phyloP scores from a whole-genome alignment of 2,797 vertebrate genomes.

The Diceros bicornis region DNA sequence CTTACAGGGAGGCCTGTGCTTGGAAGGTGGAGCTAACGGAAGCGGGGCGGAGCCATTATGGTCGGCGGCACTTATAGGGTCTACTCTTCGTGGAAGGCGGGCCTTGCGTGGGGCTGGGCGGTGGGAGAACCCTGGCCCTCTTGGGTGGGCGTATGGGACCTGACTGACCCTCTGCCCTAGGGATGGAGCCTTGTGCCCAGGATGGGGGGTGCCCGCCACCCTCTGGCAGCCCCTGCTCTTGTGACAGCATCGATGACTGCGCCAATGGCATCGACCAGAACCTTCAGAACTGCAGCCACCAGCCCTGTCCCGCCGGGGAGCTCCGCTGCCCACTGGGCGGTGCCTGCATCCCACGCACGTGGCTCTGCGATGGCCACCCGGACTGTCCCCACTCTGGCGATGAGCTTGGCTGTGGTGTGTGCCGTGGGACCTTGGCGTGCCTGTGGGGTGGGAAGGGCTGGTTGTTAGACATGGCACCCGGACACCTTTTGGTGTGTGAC shows the following conservation, averaged over 20 bases:
- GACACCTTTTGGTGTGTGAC: accelerated
- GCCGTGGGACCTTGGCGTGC: accelerated
- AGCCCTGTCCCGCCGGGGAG: conserved; percentile 82
- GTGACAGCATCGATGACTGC: conserved; percentile 88
- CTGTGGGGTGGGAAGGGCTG: neutral
- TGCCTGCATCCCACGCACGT: conserved; percentile 88
- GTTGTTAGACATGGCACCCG: neutral
- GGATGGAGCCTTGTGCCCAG: conserved; percentile 66
- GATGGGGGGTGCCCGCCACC: conserved; percentile 34
- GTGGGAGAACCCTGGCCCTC: neutral
- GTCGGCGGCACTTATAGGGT: neutral
- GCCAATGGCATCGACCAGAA: conserved; percentile 82
- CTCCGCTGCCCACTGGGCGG: conserved; percentile 88
- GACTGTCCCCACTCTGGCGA: conserved; percentile 92
- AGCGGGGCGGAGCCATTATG: neutral
- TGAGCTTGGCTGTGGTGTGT: conserved; percentile 90
- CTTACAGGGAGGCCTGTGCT: neutral
- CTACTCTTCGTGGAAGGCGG: neutral
- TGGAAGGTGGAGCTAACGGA: neutral
- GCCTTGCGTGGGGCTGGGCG: neutral
- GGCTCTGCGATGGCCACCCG: conserved; percentile 90
- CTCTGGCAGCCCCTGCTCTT: conserved; percentile 84
- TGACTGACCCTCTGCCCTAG: conserved; percentile 43
- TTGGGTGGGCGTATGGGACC: neutral
- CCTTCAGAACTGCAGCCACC: conserved; percentile 72